phyloP scores from a whole-genome alignment of 2,797 vertebrate genomes.

The Poeciliopsis infans region DNA sequence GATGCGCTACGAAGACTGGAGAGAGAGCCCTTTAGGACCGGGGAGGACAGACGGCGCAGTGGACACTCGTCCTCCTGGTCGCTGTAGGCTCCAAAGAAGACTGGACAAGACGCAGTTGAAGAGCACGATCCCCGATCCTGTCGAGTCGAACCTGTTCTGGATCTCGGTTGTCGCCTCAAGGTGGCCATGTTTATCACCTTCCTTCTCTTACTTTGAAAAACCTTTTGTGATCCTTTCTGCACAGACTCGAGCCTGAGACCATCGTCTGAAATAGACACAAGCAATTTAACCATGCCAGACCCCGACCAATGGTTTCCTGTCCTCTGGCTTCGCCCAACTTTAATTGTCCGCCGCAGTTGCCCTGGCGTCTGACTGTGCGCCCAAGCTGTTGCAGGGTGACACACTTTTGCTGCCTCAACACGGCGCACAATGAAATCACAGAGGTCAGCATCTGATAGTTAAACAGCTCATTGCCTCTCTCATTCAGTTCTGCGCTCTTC shows the following conservation, averaged over 20 bases:
- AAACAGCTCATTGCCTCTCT: constrained; percentile 54
- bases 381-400: constrained; percentile 58
- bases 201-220: constrained; percentile 20
- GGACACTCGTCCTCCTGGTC: constrained; percentile 71
- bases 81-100: constrained; percentile 75
- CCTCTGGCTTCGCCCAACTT: constrained; percentile 62
- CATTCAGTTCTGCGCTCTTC: constrained; percentile 47
- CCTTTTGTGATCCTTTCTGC: constrained; percentile 55
- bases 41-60: constrained; percentile 70
- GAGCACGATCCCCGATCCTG: constrained; percentile 78
- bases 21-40: constrained; percentile 68
- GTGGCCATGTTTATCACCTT: constrained; percentile 59
- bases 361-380: constrained; percentile 43
- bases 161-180: constrained; percentile 54
- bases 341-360: constrained; percentile 69
- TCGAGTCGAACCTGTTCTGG: constrained; percentile 53
- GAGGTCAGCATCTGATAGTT: constrained; percentile 31
- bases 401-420: constrained; percentile 57
- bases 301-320: constrained; percentile 63
- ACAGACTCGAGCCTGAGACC: constrained; percentile 71
- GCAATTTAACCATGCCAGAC: constrained; percentile 80
- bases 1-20: constrained; percentile 55
- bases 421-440: constrained; percentile 44
- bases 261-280: constrained; percentile 66
- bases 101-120: constrained; percentile 78